Conservation (phyloP, 2,113 vertebrate genomes). For the Sprattus sprattus region DNA sequence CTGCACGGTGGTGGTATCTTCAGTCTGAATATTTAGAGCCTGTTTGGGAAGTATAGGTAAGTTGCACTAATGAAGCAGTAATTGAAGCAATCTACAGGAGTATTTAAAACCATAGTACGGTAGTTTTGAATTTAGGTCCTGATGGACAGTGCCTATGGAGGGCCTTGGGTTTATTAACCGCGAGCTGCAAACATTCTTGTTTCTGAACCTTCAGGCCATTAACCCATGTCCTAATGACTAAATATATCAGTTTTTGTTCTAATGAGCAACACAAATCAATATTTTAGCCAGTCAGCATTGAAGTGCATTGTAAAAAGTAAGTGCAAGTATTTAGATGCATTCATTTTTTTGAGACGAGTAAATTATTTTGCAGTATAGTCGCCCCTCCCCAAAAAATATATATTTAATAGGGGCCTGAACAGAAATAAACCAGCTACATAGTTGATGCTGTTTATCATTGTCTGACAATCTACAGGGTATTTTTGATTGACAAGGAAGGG, state of each 20-base stretch:
- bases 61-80: slow-evolving; percentile 33
- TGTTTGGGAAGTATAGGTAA: slow-evolving; percentile 1
- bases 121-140: slow-evolving; percentile 41
- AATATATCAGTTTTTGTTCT: slow-evolving; percentile 60
- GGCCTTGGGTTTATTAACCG: slow-evolving; percentile 19
- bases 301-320: slow-evolving; percentile 92
- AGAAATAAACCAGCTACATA: slow-evolving; percentile 65
- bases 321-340: slow-evolving; percentile 96
- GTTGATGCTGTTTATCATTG: slow-evolving; percentile 85
- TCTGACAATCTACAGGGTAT: slow-evolving; percentile 62
- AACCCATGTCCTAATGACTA: slow-evolving; percentile 68
- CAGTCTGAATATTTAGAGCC: slow-evolving; percentile 23
- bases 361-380: slow-evolving; percentile 69
- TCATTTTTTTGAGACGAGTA: slow-evolving; percentile 78
- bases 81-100: slow-evolving; percentile 42
- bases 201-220: slow-evolving; percentile 50
- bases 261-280: slow-evolving; percentile 74
- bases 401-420: slow-evolving; percentile 67
- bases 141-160: slow-evolving; percentile 21
- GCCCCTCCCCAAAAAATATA: slow-evolving; percentile 49
- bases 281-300: slow-evolving; percentile 83
- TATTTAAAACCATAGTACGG: slow-evolving; percentile 45
- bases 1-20: slow-evolving; percentile 23
- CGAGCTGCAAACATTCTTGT: slow-evolving; percentile 38
- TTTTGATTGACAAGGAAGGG: slow-evolving; percentile 55